These are phyloP conservation scores for Nyctibius bracteatus DNA, from an alignment of 2,113 vertebrate genomes.

Conservation along the genomic window DNA sequence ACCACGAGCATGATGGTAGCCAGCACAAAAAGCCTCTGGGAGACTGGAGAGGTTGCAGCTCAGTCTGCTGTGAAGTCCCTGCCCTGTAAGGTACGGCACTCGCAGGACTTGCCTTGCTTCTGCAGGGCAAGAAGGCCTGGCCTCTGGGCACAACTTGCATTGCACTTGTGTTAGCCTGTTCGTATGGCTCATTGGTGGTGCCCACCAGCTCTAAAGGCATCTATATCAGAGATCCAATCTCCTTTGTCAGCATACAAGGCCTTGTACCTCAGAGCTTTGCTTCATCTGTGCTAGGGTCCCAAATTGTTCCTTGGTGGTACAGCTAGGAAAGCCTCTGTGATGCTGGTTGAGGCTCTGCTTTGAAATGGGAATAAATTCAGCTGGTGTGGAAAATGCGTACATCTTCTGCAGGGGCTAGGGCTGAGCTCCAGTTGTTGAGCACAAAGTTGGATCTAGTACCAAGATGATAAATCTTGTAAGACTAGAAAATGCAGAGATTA, in stretches of 20 bases:
- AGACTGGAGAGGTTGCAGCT: slow-evolving; percentile 82
- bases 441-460: neutral
- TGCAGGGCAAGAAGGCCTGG: rapidly evolving
- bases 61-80: slow-evolving; percentile 63
- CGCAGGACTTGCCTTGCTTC: too few relatives aligned
- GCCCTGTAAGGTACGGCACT: slow-evolving; percentile 76
- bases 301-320: neutral
- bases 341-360: neutral
- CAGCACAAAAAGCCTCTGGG: slow-evolving; percentile 88
- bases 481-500: neutral
- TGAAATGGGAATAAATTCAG: neutral
- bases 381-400: neutral
- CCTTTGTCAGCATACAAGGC: neutral
- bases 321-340: neutral
- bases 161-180: neutral
- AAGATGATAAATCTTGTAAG: neutral
- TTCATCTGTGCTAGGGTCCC: neutral
- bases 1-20: slow-evolving; percentile 79
- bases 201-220: neutral
- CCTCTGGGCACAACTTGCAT: rapidly evolving
- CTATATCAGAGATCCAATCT: rapidly evolving
- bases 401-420: neutral
- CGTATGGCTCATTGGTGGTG: neutral
- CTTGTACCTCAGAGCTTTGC: neutral
- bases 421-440: neutral